Evolutionary conservation across 2,797 vertebrate species (phyloP), one percentile per base, ranked within the genome.

Genomic region (Thaleichthys pacificus): DNA sequence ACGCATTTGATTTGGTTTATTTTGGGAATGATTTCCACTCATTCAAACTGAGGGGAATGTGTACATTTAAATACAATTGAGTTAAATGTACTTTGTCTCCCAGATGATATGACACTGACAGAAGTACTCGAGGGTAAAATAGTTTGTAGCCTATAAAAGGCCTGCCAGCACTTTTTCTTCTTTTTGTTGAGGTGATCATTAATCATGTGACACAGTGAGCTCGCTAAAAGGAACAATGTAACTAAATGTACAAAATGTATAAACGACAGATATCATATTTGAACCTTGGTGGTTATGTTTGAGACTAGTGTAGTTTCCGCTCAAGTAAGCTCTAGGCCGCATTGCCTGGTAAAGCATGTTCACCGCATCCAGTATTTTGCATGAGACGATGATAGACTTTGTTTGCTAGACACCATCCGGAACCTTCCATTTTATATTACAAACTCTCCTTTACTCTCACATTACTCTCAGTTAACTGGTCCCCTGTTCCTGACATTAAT

Each of bases 221-320:
- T 56, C 17, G 5, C 51, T 17, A 6, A 56, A 17, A 56, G 19
- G 17, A 87, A 90, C 89, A 47, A 47, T 47, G 42, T 47, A 89
- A 87, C 86, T 86, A 88, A 88, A 86, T 93, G 92, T 92, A 91
- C 86, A 92, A 92, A 92, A 51, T 93, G 92, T 93, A 92, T 82
- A 92, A 91, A 77, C 79, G 80, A 92, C 90, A 92, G 91, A 91
- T 26, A 61, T 92, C 91, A 91, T 92, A 92, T 93, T 92, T 92
- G 89, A 91, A 92, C 91, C 91, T 91, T 88, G 87, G 87, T 91
- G 15, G 90, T 91, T 92, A 86, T 86, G 88, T 92, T 91, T 91
- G 90, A 91, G 86, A 89, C 89, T 85, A 88, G 90, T 91, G 90
- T 91, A 82, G 89, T 91, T 90, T 87, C 86, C 86, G 11, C 38